Conservation (phyloP, 2,797 vertebrate species). For the Paedocypris micromegethes region DNA sequence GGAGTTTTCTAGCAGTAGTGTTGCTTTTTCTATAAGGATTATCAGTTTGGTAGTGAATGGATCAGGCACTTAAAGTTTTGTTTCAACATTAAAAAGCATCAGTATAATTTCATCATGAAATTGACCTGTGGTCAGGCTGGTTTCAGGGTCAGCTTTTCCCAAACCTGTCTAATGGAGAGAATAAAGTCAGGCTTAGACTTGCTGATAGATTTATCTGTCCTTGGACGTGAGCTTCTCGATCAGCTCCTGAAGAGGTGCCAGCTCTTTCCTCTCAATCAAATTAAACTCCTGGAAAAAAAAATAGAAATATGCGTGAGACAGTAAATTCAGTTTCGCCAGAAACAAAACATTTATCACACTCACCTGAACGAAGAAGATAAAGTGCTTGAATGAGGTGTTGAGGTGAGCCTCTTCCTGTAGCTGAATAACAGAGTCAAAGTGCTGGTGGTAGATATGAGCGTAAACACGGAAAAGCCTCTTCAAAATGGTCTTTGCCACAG, state of each 20-base stretch:
- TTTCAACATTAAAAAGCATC: slow-evolving; percentile 30
- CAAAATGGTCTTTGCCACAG: slow-evolving; percentile 96
- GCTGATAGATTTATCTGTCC: slow-evolving; percentile 82
- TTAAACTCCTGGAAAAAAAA: slow-evolving; percentile 85
- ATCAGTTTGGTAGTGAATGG: slow-evolving; percentile 35
- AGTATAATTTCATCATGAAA: slow-evolving; percentile 25
- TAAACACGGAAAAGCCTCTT: slow-evolving; percentile 98
- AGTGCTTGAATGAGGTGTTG: slow-evolving; percentile 99
- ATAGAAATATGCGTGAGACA: background rate
- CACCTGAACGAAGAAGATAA: slow-evolving; percentile 99
- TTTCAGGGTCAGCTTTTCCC: slow-evolving; percentile 14
- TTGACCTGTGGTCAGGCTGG: slow-evolving; percentile 34
- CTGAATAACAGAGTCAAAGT: slow-evolving; percentile 98
- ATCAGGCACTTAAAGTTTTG: slow-evolving; percentile 46
- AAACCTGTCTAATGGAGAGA: slow-evolving; percentile 33
- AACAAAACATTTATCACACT: background rate
- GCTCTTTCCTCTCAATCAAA: slow-evolving; percentile 95
- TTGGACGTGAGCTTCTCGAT: slow-evolving; percentile 99
- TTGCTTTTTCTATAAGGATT: slow-evolving; percentile 34
- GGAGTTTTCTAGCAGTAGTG: slow-evolving; percentile 14
- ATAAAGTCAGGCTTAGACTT: slow-evolving; percentile 36
- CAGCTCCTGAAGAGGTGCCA: slow-evolving; percentile 95
- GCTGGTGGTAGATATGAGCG: slow-evolving; percentile 98
- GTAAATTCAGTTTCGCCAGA: background rate
- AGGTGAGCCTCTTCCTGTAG: slow-evolving; percentile 98